Conservation (phyloP, 1,140 invertebrate species). For the Caligus rogercresseyi region DNA sequence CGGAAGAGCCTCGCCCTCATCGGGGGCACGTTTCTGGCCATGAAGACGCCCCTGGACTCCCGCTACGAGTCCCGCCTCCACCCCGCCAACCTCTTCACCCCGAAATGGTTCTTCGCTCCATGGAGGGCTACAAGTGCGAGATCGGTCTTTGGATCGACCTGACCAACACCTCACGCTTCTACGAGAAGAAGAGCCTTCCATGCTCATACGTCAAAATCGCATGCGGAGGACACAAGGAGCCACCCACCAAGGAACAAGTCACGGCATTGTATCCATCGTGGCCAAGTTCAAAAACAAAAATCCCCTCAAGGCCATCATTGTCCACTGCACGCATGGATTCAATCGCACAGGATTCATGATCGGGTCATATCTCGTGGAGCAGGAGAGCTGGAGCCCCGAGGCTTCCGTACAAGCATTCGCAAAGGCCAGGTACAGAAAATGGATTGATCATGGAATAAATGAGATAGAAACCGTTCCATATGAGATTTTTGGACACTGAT, state of each 20-base stretch:
- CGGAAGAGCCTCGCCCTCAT: slow-evolving; percentile 56
- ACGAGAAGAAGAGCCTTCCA: slow-evolving; percentile 50
- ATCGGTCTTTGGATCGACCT: slow-evolving; percentile 89
- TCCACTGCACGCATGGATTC: slow-evolving; percentile 98
- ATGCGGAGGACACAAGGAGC: slow-evolving; percentile 66
- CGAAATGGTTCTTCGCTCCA: slow-evolving; percentile 55
- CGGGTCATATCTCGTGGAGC: slow-evolving; percentile 68
- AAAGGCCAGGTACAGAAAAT: slow-evolving; percentile 35
- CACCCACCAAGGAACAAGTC: slow-evolving; percentile 50
- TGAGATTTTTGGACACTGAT: no score
- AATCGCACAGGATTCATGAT: slow-evolving; percentile 93
- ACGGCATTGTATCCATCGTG: slow-evolving; percentile 52
- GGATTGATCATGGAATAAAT: slow-evolving; percentile 1
- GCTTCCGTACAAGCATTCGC: slow-evolving; percentile 60
- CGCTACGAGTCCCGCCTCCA: slow-evolving; percentile 50
- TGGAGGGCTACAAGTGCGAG: slow-evolving; percentile 53
- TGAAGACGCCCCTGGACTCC: slow-evolving; percentile 71
- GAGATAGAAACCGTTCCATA: slow-evolving; percentile 11
- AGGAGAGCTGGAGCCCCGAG: slow-evolving; percentile 52
- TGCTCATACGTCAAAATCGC: slow-evolving; percentile 68
- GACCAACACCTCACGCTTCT: slow-evolving; percentile 85
- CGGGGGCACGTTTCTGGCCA: slow-evolving; percentile 62
- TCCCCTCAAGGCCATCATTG: slow-evolving; percentile 57
- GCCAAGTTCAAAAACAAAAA: slow-evolving; percentile 52
- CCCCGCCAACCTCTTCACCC: slow-evolving; percentile 33